A percentile compares a stretch with the other conserved stretches of the same genome.
phyloP scores from a whole-genome alignment of 1,140 invertebrate genomes.

The Rhyacophila brunnea region DNA sequence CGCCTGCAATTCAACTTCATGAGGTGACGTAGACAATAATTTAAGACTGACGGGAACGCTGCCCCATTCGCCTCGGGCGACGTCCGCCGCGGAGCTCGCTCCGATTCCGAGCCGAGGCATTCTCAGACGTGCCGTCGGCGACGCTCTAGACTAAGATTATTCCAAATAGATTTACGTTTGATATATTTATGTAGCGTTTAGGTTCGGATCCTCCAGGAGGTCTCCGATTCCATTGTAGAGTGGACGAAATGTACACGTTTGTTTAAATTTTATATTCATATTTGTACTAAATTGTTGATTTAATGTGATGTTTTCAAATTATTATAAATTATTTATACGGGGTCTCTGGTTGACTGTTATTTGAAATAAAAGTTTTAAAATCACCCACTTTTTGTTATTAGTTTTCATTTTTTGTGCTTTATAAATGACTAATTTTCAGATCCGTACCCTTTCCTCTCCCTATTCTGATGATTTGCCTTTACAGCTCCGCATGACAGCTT shows the following conservation, averaged over 20 bases:
- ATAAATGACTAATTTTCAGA: not conserved
- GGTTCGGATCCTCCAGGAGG: not conserved
- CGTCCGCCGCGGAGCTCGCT: too few species aligned
- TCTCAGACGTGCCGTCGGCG: too few species aligned
- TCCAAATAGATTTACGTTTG: constrained; percentile 20
- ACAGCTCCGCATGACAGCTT: too few species aligned
- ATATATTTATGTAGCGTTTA: constrained; percentile 10
- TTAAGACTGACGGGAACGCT: constrained; percentile 27
- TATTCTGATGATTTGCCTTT: too few species aligned
- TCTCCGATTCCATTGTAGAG: not conserved
- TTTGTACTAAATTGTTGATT: constrained; percentile 21
- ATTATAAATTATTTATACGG: constrained; percentile 26
- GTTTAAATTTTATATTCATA: constrained; percentile 21
- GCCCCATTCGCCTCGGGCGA: too few species aligned
- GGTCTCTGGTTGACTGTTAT: constrained; percentile 28
- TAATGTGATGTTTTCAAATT: constrained; percentile 24
- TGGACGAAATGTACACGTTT: constrained; percentile 10
- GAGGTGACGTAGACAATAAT: constrained; percentile 32
- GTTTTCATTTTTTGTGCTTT: not conserved
- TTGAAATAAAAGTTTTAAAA: constrained; percentile 18
- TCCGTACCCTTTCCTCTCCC: too few species aligned
- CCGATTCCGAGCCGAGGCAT: too few species aligned
- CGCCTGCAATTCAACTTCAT: constrained; percentile 26
- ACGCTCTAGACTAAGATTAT: constrained; percentile 8
- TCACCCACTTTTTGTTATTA: not conserved